phyloP scores from a whole-genome alignment of 1,140 invertebrate genomes.

The Magallana ariakensis region DNA sequence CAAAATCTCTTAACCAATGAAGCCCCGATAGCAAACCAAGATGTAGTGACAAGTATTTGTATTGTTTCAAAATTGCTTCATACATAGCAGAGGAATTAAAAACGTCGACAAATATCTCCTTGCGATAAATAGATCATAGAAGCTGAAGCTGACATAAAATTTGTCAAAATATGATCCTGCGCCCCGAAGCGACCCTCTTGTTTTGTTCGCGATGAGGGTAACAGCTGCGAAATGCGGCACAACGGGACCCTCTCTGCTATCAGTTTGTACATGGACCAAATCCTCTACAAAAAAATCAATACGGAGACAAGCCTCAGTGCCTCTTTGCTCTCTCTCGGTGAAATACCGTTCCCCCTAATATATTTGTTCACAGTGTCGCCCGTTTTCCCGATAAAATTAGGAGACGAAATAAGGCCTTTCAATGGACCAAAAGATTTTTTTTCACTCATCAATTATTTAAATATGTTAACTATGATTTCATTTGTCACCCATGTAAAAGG shows the following conservation, averaged over 20 bases:
- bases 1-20: neutral
- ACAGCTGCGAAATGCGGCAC: slow-evolving; percentile 58
- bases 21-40: neutral
- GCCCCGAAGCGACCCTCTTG: slow-evolving; percentile 4
- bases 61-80: neutral
- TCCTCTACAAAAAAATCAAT: slow-evolving; percentile 38
- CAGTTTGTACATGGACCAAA: slow-evolving; percentile 47
- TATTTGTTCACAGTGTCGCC: slow-evolving; percentile 18
- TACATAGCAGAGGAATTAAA: neutral
- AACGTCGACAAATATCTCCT: too few species aligned
- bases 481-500: slow-evolving; percentile 4
- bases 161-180: neutral
- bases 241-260: slow-evolving; percentile 48
- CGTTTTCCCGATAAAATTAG: slow-evolving; percentile 46
- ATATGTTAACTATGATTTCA: neutral
- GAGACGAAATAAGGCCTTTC: slow-evolving; percentile 7
- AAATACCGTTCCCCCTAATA: slow-evolving; percentile 40
- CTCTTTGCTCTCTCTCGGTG: slow-evolving; percentile 16
- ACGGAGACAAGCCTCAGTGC: neutral
- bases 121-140: too few species aligned
- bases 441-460: slow-evolving; percentile 46
- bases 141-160: neutral
- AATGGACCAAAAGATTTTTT: slow-evolving; percentile 6
- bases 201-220: slow-evolving; percentile 33
- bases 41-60: neutral